Conservation (phyloP, 2,888 invertebrate species). For the Podabrus alpinus region DNA sequence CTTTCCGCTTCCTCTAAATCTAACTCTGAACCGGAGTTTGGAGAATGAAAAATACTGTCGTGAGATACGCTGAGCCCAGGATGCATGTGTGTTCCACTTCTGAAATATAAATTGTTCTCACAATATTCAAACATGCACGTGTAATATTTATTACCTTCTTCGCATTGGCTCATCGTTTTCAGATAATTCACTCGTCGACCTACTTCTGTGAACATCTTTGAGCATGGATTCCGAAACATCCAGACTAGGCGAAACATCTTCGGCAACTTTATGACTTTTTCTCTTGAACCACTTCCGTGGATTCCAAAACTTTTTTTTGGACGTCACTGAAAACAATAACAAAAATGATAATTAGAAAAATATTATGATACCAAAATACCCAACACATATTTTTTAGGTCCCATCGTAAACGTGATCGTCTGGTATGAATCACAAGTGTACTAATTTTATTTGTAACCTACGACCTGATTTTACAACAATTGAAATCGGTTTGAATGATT, state of each 20-base stretch:
- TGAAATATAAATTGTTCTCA: constrained; percentile 32
- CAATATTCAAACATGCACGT: neutral
- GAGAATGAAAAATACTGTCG: constrained; percentile 88
- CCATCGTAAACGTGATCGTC: neutral
- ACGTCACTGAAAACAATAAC: constrained; percentile 48
- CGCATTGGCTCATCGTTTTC: constrained; percentile 63
- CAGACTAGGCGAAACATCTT: constrained; percentile 53
- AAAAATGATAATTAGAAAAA: neutral
- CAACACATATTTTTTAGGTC: neutral
- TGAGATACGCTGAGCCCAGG: constrained; percentile 80
- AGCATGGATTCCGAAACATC: constrained; percentile 55
- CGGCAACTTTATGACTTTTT: constrained; percentile 53
- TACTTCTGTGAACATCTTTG: constrained; percentile 49
- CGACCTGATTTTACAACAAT: constrained; percentile 19
- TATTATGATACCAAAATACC: neutral
- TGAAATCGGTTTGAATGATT: constrained; percentile 19
- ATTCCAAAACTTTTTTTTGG: constrained; percentile 68
- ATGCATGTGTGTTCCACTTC: constrained; percentile 54
- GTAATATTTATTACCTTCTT: constrained; percentile 59
- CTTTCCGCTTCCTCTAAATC: constrained; percentile 58
- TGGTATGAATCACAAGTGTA: neutral
- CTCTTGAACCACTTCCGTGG: constrained; percentile 57
- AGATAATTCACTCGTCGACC: constrained; percentile 69
- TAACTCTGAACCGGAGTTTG: constrained; percentile 59
- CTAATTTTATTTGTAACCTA: constrained; percentile 12